Conservation (phyloP, 1,140 invertebrate species). For the Caligus rogercresseyi region DNA sequence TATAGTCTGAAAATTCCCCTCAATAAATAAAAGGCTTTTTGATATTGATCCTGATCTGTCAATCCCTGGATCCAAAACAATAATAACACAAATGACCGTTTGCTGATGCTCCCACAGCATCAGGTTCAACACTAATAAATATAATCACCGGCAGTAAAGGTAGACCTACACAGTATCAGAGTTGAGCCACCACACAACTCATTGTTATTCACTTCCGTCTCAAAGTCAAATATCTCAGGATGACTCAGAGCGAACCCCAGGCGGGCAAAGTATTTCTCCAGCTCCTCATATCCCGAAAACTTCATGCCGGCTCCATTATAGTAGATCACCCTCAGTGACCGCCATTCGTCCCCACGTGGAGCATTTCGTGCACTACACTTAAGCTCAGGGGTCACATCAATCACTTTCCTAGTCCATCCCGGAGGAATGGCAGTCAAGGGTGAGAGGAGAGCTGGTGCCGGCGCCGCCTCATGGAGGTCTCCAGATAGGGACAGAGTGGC, state of each 20-base stretch:
- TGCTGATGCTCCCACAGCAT: too few species aligned
- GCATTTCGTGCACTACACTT: neutral
- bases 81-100: too few species aligned
- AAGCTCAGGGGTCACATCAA: neutral
- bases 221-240: conserved; percentile 2
- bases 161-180: too few species aligned
- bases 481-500: neutral
- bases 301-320: conserved; percentile 6
- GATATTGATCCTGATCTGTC: too few species aligned
- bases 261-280: conserved; percentile 5
- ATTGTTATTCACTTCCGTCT: neutral
- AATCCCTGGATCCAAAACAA: too few species aligned
- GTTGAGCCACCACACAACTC: too few species aligned
- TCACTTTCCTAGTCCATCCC: neutral
- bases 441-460: neutral
- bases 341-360: neutral
- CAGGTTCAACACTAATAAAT: too few species aligned
- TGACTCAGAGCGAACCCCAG: neutral
- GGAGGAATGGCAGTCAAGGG: neutral
- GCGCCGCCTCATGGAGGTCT: neutral
- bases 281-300: neutral
- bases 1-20: too few species aligned
- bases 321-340: conserved; percentile 3
- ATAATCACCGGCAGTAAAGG: too few species aligned
- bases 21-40: too few species aligned